Conservation (phyloP, 2,797 vertebrate genomes). For the Tarsius wallacei region DNA sequence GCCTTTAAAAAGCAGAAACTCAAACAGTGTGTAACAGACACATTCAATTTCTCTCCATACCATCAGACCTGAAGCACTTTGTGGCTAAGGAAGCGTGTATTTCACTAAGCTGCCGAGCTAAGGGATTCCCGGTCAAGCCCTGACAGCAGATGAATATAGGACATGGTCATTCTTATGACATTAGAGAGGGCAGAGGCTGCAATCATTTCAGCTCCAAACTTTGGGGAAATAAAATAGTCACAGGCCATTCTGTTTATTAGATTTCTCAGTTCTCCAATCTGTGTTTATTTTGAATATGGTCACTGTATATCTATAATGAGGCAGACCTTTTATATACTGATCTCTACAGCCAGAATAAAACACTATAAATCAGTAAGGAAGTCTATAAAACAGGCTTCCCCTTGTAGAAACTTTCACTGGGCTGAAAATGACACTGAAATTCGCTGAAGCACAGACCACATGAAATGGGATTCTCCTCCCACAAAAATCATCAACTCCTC, state of each 20-base stretch:
- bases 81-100: neutral
- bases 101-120: neutral
- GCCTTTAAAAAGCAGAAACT: neutral
- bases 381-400: neutral
- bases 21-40: no score
- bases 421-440: constrained; percentile 52
- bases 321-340: neutral
- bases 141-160: neutral
- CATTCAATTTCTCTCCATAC: no score
- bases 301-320: neutral
- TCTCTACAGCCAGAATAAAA: neutral
- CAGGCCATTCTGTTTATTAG: neutral
- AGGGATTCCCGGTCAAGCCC: neutral
- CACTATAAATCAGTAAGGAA: neutral
- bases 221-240: constrained; percentile 24
- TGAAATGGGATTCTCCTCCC: neutral
- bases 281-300: neutral
- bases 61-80: no score
- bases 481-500: neutral
- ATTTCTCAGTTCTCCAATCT: neutral
- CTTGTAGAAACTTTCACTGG: neutral
- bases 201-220: neutral
- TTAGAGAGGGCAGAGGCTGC: neutral
- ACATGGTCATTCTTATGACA: neutral
- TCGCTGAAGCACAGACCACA: neutral